These are phyloP conservation scores for Limnephilus marmoratus DNA, from an alignment of 2,888 invertebrate species.

Conservation along the genomic window DNA sequence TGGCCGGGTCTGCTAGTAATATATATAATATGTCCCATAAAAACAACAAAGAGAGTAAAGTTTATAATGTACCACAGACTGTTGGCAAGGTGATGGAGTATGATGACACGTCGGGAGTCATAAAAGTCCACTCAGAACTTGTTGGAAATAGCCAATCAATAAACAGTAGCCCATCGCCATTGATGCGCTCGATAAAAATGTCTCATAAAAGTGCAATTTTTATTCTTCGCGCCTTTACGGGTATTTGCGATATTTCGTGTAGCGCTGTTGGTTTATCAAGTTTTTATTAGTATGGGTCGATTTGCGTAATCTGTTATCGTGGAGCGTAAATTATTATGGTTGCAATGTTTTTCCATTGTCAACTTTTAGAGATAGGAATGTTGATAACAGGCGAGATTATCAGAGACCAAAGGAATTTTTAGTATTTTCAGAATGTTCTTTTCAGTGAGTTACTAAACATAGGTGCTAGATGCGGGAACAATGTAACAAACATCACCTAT, in stretches of 20 bases:
- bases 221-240: neutral
- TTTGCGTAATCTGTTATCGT: neutral
- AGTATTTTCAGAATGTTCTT: no score
- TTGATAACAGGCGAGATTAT: neutral
- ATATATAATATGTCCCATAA: neutral
- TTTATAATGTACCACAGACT: neutral
- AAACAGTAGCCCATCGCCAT: neutral
- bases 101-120: neutral
- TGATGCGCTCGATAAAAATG: neutral
- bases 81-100: neutral
- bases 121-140: neutral
- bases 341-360: neutral
- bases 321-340: neutral
- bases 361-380: neutral
- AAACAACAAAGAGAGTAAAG: neutral
- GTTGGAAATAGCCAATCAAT: neutral
- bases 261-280: neutral
- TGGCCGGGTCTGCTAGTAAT: no score
- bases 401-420: neutral
- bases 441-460: no score
- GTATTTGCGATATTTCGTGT: neutral
- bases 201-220: neutral
- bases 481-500: no score
- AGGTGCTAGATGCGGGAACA: no score
- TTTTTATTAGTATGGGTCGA: neutral